Conservation (phyloP, 2,113 vertebrate species). For the Uria aalge region DNA sequence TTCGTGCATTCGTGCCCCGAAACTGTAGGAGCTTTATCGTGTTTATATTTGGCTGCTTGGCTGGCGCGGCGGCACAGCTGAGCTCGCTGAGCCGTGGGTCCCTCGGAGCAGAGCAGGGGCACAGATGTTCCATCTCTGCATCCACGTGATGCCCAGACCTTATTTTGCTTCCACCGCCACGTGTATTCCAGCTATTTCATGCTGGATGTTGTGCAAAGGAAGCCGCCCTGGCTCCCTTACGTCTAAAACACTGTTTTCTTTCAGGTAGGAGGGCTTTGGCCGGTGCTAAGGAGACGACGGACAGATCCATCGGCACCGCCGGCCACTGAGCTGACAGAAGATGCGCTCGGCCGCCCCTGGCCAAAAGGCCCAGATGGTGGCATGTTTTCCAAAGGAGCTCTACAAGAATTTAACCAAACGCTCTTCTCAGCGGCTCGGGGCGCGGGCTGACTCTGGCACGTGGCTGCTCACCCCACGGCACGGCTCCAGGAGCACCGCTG, state of each 20-base stretch:
- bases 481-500: rapidly evolving
- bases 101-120: background rate
- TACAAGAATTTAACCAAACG: background rate
- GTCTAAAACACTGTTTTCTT: background rate
- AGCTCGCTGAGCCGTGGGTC: background rate
- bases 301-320: background rate
- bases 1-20: background rate
- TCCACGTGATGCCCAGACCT: background rate
- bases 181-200: background rate
- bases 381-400: rapidly evolving
- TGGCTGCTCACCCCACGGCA: rapidly evolving
- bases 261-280: background rate
- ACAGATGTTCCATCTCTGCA: background rate
- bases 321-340: background rate
- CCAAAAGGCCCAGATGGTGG: background rate
- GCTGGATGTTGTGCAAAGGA: background rate
- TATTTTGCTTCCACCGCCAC: background rate
- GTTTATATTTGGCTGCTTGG: background rate
- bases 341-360: background rate
- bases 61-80: background rate
- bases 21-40: background rate
- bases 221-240: background rate
- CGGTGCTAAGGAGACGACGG: rapidly evolving
- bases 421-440: background rate
- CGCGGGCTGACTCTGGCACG: rapidly evolving